These are phyloP conservation scores for Ia io DNA, from an alignment of 2,113 vertebrate species.

Conservation along the genomic window DNA sequence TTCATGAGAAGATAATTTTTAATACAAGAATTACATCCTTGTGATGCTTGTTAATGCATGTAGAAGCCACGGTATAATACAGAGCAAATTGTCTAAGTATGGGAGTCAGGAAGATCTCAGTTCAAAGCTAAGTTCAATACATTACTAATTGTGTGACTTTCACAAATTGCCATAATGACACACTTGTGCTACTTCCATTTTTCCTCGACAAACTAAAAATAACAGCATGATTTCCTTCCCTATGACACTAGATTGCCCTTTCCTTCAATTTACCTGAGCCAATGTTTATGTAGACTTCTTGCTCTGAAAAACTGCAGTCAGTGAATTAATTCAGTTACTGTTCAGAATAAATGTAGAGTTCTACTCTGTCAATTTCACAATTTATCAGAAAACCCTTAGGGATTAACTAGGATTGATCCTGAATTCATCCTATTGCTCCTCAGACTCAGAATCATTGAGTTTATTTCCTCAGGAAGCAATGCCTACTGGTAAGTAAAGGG, in stretches of 20 bases:
- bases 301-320: neutral
- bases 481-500: neutral
- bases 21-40: neutral
- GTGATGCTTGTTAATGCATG: neutral
- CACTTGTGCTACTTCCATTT: neutral
- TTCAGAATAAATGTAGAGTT: conserved; percentile 34
- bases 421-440: neutral
- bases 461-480: neutral
- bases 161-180: neutral
- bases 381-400: conserved; percentile 17
- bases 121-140: neutral
- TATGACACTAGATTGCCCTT: neutral
- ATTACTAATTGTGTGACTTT: neutral
- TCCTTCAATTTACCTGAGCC: conserved; percentile 8
- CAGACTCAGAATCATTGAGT: neutral
- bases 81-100: neutral
- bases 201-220: neutral
- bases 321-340: conserved; percentile 43
- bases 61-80: neutral
- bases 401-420: neutral
- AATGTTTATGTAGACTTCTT: conserved; percentile 42
- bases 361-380: neutral
- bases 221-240: neutral
- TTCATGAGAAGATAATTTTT: neutral
- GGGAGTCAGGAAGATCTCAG: neutral